A percentile compares a stretch with the other conserved stretches of the same genome.
phyloP scores from a whole-genome alignment of 2,888 invertebrate species.

The Chirona hameri region DNA sequence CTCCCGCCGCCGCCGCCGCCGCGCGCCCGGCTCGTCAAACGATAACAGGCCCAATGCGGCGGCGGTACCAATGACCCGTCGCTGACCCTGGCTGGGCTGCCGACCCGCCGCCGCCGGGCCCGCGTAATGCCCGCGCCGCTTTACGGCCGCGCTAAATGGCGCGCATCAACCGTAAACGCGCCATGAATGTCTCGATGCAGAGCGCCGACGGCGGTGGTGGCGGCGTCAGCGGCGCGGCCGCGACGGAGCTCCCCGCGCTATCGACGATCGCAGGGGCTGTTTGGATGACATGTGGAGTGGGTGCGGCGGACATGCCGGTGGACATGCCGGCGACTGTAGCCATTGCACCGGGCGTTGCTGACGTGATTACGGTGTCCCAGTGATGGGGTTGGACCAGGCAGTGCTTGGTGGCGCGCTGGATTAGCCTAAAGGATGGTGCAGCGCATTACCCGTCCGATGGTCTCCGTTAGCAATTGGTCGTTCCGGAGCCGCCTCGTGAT shows the following conservation, averaged over 20 bases:
- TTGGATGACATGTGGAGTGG: not conserved
- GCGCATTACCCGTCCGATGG: no score
- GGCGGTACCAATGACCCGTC: not conserved
- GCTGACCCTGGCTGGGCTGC: not conserved
- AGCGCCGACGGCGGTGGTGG: not conserved
- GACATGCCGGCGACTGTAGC: no score
- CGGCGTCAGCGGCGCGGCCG: not conserved
- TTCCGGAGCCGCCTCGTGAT: no score
- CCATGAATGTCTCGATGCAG: slow-evolving; percentile 3
- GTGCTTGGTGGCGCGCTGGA: no score
- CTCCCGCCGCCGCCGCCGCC: not conserved
- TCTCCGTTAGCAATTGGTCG: no score
- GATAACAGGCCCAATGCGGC: not conserved
- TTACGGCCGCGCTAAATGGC: slow-evolving; percentile 4
- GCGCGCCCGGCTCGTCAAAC: not conserved
- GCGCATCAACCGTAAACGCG: not conserved
- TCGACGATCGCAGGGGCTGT: not conserved
- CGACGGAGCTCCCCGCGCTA: not conserved
- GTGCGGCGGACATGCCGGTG: no score
- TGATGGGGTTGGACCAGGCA: no score
- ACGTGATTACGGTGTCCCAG: no score
- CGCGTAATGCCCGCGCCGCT: not conserved
- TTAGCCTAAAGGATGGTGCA: no score
- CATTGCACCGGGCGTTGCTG: no score
- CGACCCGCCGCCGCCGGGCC: not conserved